Evolutionary conservation across 2,797 vertebrate genomes (phyloP).

Genomic region (Enteromius treurensis): DNA sequence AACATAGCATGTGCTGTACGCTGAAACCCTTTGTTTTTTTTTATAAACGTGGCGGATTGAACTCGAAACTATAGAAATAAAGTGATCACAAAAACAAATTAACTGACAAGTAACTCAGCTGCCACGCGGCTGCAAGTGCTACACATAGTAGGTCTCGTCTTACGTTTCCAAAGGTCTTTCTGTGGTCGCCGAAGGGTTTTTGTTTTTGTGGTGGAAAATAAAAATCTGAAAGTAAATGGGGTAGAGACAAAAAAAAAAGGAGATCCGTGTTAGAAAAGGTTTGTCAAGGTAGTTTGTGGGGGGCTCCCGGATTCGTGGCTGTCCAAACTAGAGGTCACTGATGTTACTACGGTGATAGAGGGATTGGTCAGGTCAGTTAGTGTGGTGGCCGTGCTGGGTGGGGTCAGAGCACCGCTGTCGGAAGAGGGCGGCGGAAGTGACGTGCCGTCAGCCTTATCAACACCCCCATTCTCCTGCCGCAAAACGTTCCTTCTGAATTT

Average conservation of each 20-base stretch:
- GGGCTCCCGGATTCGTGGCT: constrained; percentile 98
- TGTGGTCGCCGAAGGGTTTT: constrained; percentile 81
- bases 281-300: constrained; percentile 99
- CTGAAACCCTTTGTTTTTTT: neutral
- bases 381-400: constrained; percentile 97
- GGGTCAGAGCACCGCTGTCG: constrained; percentile 97
- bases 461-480: constrained; percentile 99
- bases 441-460: constrained; percentile 98
- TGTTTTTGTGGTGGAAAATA: constrained; percentile 49
- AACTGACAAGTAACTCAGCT: constrained; percentile 77
- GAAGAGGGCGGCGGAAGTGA: constrained; percentile 96
- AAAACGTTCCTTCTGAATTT: constrained; percentile 99
- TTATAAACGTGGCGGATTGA: neutral
- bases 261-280: constrained; percentile 95
- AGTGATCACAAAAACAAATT: constrained; percentile 57
- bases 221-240: constrained; percentile 53
- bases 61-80: neutral
- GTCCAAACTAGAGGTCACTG: constrained; percentile 99
- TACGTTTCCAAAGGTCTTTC: constrained; percentile 83
- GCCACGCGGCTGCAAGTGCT: constrained; percentile 89
- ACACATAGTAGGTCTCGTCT: constrained; percentile 80
- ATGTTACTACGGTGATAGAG: constrained; percentile 97
- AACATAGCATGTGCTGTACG: neutral
- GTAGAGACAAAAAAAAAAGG: constrained; percentile 61
- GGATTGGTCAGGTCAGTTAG: constrained; percentile 99